Evolutionary conservation across 2,113 vertebrate species (phyloP).

Genomic region (Dasyurus viverrinus): DNA sequence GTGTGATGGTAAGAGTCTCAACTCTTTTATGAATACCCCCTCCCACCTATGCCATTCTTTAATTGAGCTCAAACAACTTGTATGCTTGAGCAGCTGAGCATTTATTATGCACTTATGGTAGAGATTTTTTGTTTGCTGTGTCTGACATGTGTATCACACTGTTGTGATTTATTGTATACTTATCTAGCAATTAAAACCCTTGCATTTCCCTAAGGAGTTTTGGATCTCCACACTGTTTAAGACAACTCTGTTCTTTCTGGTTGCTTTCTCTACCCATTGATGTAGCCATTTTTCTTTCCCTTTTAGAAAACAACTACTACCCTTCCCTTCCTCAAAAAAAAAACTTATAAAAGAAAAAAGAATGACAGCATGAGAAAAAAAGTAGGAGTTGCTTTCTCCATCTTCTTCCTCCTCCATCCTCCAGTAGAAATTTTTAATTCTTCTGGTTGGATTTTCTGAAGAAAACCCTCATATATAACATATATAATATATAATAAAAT

Average conservation of each 20-base stretch:
- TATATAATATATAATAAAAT: slow-evolving; percentile 40
- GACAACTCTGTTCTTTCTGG: not conserved
- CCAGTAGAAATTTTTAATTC: not conserved
- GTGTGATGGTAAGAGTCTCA: slow-evolving; percentile 1
- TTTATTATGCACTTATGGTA: fast-evolving
- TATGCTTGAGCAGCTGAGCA: not conserved
- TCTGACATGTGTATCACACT: fast-evolving
- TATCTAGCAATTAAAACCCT: not conserved
- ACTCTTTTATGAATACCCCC: slow-evolving; percentile 59
- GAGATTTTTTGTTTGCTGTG: not conserved
- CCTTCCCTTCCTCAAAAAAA: not conserved
- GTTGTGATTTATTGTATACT: not conserved
- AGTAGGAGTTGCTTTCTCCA: not conserved
- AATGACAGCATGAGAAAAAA: not conserved
- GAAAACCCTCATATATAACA: slow-evolving; percentile 31
- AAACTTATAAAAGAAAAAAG: not conserved
- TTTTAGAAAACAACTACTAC: not conserved
- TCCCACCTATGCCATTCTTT: slow-evolving; percentile 2
- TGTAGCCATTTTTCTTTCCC: not conserved
- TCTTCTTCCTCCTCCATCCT: not conserved
- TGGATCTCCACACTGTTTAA: not conserved
- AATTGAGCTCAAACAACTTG: not conserved
- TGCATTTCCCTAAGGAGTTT: fast-evolving
- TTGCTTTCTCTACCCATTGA: not conserved
- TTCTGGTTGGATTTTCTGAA: not conserved